Evolutionary conservation across 2,888 invertebrate genomes (phyloP).

Genomic region (Abrostola triplasia): DNA sequence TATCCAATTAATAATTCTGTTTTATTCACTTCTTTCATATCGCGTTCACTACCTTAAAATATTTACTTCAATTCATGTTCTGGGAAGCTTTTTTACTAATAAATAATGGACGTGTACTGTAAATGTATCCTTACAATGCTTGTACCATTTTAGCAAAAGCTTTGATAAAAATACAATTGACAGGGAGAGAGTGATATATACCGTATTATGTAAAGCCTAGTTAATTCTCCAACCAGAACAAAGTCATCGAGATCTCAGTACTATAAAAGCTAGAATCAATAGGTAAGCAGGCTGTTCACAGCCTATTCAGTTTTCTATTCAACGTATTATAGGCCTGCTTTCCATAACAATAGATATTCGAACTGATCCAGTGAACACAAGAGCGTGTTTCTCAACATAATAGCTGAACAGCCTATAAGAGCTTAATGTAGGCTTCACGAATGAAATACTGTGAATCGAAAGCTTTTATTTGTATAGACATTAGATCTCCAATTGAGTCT

Average conservation of each 20-base stretch:
- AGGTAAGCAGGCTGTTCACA: neutral
- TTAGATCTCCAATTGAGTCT: too few species aligned
- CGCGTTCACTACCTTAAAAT: neutral
- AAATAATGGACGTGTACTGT: too few species aligned
- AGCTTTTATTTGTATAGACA: neutral
- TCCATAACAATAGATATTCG: neutral
- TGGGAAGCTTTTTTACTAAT: too few species aligned
- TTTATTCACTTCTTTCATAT: neutral
- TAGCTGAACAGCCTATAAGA: neutral
- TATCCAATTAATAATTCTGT: neutral
- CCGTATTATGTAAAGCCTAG: neutral
- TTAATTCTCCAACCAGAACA: neutral
- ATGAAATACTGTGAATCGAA: neutral
- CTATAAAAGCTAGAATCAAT: neutral
- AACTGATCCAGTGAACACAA: neutral
- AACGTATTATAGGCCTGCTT: neutral
- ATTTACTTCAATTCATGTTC: too few species aligned
- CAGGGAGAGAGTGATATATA: neutral
- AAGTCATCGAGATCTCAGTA: neutral
- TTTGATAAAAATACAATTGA: neutral
- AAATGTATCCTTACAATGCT: neutral
- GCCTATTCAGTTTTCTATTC: neutral
- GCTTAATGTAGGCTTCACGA: neutral
- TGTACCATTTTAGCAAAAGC: neutral
- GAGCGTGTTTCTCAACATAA: neutral